These are phyloP conservation scores for Bucorvus abyssinicus DNA, from an alignment of 2,797 vertebrate species.

Conservation along the genomic window DNA sequence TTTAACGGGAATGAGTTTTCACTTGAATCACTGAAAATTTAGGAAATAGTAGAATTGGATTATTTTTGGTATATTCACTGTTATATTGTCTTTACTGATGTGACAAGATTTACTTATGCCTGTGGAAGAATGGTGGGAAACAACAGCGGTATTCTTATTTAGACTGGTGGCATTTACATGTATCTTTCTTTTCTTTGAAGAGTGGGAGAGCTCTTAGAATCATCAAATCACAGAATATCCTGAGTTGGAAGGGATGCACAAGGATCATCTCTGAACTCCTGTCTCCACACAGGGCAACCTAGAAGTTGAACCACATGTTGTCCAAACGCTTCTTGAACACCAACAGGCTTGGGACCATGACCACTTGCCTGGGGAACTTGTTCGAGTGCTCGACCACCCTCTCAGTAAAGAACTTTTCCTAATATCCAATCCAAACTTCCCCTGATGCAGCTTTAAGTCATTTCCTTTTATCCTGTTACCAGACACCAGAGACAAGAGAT, in stretches of 20 bases:
- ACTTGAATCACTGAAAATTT: background rate
- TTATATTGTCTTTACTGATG: background rate
- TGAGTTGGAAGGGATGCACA: background rate
- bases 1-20: background rate
- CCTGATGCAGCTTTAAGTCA: background rate
- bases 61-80: background rate
- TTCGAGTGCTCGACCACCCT: background rate
- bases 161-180: background rate
- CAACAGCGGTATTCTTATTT: background rate
- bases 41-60: background rate
- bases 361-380: background rate
- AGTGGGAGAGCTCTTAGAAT: background rate
- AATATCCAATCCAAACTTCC: background rate
- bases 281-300: background rate
- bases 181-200: background rate
- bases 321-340: background rate
- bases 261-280: background rate
- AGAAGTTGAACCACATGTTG: background rate
- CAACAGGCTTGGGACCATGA: background rate
- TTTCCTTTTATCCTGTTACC: background rate
- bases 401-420: background rate
- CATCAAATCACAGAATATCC: background rate
- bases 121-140: background rate
- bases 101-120: background rate
- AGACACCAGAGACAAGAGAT: background rate